Conservation (phyloP, 1,140 invertebrate genomes). For the Conus ventricosus region DNA sequence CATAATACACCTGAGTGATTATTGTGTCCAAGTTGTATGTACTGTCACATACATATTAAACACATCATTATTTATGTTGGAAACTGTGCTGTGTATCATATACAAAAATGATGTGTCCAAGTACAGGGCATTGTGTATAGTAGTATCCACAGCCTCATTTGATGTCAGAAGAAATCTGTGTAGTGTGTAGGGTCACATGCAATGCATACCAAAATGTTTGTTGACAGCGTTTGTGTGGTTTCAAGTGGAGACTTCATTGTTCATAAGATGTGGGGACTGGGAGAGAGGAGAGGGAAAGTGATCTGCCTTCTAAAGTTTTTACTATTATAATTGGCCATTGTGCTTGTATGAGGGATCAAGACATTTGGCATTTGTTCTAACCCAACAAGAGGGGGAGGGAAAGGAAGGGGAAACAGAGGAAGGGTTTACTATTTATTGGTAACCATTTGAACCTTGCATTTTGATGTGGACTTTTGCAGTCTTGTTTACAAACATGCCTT, state of each 20-base stretch:
- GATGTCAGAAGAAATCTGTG: not conserved
- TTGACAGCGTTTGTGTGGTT: not conserved
- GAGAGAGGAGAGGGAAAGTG: not conserved
- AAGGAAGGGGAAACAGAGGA: not conserved
- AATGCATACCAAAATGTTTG: not conserved
- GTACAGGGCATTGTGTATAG: too few relatives aligned
- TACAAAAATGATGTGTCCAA: too few relatives aligned
- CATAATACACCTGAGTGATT: too few relatives aligned
- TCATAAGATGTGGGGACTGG: not conserved
- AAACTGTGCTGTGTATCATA: too few relatives aligned
- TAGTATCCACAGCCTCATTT: too few relatives aligned
- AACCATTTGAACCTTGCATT: conserved; percentile 10
- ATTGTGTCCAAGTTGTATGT: too few relatives aligned
- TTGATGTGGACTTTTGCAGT: conserved; percentile 29
- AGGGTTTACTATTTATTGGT: not conserved
- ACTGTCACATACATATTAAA: too few relatives aligned
- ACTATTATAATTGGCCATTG: not conserved
- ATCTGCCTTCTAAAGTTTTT: not conserved
- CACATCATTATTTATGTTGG: too few relatives aligned
- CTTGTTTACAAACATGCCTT: conserved; percentile 32
- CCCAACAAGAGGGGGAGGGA: not conserved
- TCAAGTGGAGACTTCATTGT: not conserved
- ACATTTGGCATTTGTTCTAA: not conserved
- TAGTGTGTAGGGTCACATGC: not conserved
- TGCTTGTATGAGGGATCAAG: conserved; percentile 38